phyloP scores from a whole-genome alignment of 2,797 vertebrate species.

The Anomalospiza imberbis region DNA sequence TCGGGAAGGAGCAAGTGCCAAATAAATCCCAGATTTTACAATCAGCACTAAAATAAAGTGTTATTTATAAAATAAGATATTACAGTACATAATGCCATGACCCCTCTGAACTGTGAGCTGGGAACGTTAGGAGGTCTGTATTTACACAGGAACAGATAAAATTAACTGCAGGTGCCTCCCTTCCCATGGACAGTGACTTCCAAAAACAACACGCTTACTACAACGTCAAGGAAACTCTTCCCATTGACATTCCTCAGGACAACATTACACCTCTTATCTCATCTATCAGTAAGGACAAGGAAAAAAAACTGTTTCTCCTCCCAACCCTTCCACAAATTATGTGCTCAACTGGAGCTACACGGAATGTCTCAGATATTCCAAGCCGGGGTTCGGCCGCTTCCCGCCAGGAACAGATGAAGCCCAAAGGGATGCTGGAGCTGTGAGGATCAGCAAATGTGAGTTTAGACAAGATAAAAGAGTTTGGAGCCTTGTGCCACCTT shows the following conservation, averaged over 20 bases:
- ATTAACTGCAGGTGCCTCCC: slow-evolving; percentile 65
- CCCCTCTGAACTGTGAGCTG: not conserved
- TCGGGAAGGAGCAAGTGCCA: not conserved
- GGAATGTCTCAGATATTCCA: not conserved
- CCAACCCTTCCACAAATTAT: not conserved
- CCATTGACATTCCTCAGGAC: slow-evolving; percentile 42
- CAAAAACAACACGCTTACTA: slow-evolving; percentile 35
- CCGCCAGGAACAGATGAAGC: not conserved
- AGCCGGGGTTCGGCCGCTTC: not conserved
- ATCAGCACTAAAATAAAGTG: slow-evolving; percentile 33
- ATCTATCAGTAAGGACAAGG: slow-evolving; percentile 1
- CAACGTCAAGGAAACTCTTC: slow-evolving; percentile 42
- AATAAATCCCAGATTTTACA: not conserved
- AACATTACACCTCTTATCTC: slow-evolving; percentile 18
- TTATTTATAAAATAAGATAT: slow-evolving; percentile 53
- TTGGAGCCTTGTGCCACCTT: not conserved
- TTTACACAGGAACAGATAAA: slow-evolving; percentile 59
- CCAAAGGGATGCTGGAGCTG: not conserved
- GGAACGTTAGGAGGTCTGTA: slow-evolving; percentile 10
- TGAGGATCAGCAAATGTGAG: not conserved
- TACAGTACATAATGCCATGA: slow-evolving; percentile 29
- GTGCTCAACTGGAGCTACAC: not conserved
- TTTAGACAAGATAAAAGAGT: not conserved
- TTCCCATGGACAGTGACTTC: slow-evolving; percentile 57
- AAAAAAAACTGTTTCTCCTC: not conserved